These are phyloP conservation scores for Phymatocera aterrima DNA, from an alignment of 2,888 invertebrate genomes.

Conservation along the genomic window DNA sequence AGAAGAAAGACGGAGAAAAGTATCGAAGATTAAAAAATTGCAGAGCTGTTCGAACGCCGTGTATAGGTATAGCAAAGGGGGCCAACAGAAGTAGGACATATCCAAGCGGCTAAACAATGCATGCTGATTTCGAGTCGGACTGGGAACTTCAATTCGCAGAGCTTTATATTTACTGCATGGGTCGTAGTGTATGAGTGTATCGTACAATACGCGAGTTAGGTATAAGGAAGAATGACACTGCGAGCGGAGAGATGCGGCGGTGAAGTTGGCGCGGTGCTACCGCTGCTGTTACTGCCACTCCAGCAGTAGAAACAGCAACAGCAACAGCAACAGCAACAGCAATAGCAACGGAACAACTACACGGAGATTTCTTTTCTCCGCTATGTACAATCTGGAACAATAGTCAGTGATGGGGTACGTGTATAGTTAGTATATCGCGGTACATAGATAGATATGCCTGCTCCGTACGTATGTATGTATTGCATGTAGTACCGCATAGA, in stretches of 20 bases:
- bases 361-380: constrained; percentile 32
- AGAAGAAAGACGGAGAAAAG: neutral
- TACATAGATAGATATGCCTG: neutral
- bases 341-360: too few species aligned
- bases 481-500: neutral
- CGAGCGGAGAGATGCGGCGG: neutral
- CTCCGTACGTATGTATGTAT: neutral
- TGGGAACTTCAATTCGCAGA: constrained; percentile 54
- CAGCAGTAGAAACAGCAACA: neutral
- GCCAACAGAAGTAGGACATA: constrained; percentile 36
- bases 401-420: constrained; percentile 21
- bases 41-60: neutral
- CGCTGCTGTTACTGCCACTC: neutral
- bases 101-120: constrained; percentile 30
- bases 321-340: too few species aligned
- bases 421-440: neutral
- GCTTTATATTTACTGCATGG: constrained; percentile 17
- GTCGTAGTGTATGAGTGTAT: neutral
- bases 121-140: constrained; percentile 29
- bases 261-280: neutral
- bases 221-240: neutral
- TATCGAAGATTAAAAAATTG: constrained; percentile 39
- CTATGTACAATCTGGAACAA: constrained; percentile 29
- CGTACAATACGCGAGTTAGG: too few species aligned
- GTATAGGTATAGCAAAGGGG: neutral